Percentiles rank a stretch among this genome's conserved stretches.
Conservation (phyloP, 2,113 vertebrate species). For the Okapia johnstoni region DNA sequence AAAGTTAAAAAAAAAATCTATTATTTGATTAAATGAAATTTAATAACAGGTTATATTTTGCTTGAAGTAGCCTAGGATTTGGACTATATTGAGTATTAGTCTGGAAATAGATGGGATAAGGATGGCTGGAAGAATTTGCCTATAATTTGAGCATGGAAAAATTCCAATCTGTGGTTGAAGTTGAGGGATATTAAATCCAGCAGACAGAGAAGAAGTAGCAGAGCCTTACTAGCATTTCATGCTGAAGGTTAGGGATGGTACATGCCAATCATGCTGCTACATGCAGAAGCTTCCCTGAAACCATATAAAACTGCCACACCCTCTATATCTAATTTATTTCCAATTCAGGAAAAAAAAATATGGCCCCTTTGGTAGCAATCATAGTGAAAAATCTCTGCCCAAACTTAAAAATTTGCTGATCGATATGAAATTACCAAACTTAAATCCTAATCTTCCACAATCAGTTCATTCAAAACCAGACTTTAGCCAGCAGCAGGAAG, state of each 20-base stretch:
- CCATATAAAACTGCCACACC: background rate
- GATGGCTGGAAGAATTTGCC: background rate
- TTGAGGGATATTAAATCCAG: background rate
- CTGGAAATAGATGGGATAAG: background rate
- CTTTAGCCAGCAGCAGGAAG: background rate
- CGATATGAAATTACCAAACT: background rate
- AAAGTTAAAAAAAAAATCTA: background rate
- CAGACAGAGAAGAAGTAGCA: background rate
- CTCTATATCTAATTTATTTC: background rate
- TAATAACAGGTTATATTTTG: background rate
- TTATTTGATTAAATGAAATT: background rate
- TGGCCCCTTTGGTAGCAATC: background rate
- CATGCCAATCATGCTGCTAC: accelerated
- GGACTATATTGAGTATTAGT: background rate
- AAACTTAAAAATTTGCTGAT: background rate
- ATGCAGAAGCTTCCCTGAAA: background rate
- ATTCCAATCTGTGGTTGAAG: background rate
- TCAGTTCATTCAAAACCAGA: background rate
- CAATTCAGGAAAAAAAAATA: background rate
- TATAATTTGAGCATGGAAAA: background rate
- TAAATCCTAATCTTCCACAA: background rate
- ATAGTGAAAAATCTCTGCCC: background rate
- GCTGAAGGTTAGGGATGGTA: background rate
- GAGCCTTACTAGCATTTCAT: background rate
- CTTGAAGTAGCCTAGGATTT: background rate